Evolutionary conservation across 2,797 vertebrate genomes (phyloP).

Genomic region (Australoheros facetus): DNA sequence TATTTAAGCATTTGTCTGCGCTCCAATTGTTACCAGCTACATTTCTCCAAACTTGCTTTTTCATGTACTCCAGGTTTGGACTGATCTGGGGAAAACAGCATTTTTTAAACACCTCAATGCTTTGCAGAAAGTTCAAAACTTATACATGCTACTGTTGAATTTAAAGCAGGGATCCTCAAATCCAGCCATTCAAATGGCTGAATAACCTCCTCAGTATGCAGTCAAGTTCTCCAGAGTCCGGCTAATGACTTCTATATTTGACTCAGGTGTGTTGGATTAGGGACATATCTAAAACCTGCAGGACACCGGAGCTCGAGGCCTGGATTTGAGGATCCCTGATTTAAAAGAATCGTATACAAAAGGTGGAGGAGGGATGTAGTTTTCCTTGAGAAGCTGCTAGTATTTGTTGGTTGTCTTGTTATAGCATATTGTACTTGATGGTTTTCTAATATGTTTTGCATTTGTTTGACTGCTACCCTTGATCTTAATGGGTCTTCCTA

Average conservation of each 20-base stretch:
- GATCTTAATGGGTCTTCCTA: neutral
- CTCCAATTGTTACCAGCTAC: neutral
- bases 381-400: neutral
- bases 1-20: neutral
- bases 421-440: neutral
- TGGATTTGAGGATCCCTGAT: too few relatives aligned
- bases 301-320: too few relatives aligned
- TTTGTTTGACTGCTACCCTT: neutral
- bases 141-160: neutral
- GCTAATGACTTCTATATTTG: too few relatives aligned
- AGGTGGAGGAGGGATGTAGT: neutral
- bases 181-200: too few relatives aligned
- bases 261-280: too few relatives aligned
- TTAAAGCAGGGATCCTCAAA: neutral
- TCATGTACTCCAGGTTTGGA: neutral
- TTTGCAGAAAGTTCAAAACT: neutral
- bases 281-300: too few relatives aligned
- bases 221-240: too few relatives aligned
- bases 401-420: neutral
- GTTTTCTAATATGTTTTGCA: neutral
- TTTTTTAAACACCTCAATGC: neutral
- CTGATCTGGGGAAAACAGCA: neutral
- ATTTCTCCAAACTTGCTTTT: neutral
- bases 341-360: neutral
- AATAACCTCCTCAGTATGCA: too few relatives aligned